Evolutionary conservation across 2,888 invertebrate genomes (phyloP).

Genomic region (Monochamus alternatus): DNA sequence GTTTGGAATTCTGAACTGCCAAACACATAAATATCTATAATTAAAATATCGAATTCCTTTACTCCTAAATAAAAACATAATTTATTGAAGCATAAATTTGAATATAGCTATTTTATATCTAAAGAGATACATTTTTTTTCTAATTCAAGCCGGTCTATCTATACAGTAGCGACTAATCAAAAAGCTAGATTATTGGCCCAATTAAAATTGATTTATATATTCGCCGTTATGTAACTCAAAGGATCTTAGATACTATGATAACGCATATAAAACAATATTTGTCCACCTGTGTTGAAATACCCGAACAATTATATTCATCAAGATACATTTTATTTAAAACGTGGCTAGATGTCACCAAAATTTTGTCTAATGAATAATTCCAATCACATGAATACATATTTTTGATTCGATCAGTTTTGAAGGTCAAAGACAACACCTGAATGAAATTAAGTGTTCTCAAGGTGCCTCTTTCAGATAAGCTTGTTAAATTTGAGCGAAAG

Average conservation of each 20-base stretch:
- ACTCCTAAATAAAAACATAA: neutral
- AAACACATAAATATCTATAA: neutral
- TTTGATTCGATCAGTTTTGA: neutral
- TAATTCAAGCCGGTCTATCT: neutral
- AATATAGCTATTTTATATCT: neutral
- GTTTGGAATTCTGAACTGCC: neutral
- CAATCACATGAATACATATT: neutral
- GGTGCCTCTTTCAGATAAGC: conserved; percentile 2
- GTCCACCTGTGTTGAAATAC: neutral
- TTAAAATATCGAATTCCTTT: conserved; percentile 2
- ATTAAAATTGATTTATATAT: conserved; percentile 2
- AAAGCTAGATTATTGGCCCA: neutral
- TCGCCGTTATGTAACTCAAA: neutral
- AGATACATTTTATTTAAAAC: neutral
- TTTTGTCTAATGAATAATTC: neutral
- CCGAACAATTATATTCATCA: neutral
- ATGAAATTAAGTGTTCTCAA: neutral
- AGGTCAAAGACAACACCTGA: neutral
- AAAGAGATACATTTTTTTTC: neutral
- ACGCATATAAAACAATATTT: neutral
- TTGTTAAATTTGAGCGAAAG: neutral
- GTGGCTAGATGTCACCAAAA: neutral
- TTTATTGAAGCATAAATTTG: neutral
- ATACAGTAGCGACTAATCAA: conserved; percentile 1
- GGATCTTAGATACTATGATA: neutral